phyloP scores from a whole-genome alignment of 2,113 vertebrate species.

The Tragelaphus buxtoni region DNA sequence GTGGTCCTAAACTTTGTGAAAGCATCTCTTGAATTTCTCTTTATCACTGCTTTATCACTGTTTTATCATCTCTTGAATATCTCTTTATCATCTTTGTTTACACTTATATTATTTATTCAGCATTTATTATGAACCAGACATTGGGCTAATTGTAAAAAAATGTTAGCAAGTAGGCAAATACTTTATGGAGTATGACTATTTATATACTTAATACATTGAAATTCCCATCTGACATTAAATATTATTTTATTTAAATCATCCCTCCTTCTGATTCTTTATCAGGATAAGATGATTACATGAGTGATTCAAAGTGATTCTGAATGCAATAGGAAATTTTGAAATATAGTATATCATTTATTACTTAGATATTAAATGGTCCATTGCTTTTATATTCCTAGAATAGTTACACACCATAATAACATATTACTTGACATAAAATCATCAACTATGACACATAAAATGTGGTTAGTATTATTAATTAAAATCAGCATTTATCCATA shows the following conservation, averaged over 20 bases:
- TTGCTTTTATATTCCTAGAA: not conserved
- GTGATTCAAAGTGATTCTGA: not conserved
- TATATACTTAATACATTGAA: not conserved
- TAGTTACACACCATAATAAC: not conserved
- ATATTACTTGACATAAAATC: not conserved
- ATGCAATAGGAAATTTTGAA: not conserved
- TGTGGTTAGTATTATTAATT: not conserved
- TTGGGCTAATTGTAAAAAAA: not conserved
- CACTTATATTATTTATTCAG: not conserved
- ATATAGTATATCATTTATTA: not conserved
- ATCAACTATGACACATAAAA: not conserved
- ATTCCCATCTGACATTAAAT: not conserved
- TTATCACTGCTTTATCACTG: not conserved
- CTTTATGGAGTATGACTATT: not conserved
- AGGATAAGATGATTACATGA: no score
- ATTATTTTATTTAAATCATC: not conserved
- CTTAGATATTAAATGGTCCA: not conserved
- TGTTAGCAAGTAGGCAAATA: fast-evolving
- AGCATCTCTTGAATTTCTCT: not conserved
- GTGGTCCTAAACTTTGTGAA: not conserved
- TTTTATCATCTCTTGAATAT: not conserved
- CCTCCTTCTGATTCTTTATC: not conserved
- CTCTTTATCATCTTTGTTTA: not conserved
- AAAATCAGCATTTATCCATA: not conserved
- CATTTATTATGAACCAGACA: not conserved